Evolutionary conservation across 2,888 invertebrate species (phyloP).

Genomic region (Lucinisca nassula): DNA sequence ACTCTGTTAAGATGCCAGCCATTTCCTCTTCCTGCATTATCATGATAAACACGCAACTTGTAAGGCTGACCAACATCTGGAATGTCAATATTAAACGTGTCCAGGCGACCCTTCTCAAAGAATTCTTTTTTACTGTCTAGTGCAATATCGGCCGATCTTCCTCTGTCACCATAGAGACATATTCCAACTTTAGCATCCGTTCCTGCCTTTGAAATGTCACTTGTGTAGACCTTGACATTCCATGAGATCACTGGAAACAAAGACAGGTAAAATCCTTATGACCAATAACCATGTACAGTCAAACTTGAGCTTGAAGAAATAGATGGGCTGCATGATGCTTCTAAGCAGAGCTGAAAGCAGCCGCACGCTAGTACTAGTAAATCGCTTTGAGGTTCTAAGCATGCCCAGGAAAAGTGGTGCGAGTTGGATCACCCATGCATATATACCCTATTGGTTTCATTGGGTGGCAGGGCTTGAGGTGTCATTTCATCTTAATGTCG

Average conservation of each 20-base stretch:
- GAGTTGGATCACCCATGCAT: too few species aligned
- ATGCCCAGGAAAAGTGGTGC: too few species aligned
- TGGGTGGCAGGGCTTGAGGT: too few species aligned
- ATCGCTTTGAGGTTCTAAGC: too few species aligned
- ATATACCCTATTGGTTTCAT: too few species aligned
- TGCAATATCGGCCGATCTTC: slow-evolving; percentile 86
- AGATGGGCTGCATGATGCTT: too few species aligned
- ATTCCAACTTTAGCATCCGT: slow-evolving; percentile 87
- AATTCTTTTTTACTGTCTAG: slow-evolving; percentile 86
- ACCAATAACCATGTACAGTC: too few species aligned
- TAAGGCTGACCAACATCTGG: slow-evolving; percentile 86
- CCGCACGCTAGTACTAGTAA: too few species aligned
- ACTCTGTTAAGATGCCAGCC: slow-evolving; percentile 88
- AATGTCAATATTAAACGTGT: slow-evolving; percentile 86
- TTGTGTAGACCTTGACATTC: slow-evolving; percentile 86
- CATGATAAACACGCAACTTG: slow-evolving; percentile 88
- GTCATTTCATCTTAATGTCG: too few species aligned
- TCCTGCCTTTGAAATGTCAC: slow-evolving; percentile 85
- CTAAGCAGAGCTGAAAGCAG: too few species aligned
- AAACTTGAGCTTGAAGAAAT: too few species aligned
- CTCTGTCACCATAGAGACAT: slow-evolving; percentile 86
- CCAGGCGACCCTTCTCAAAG: slow-evolving; percentile 86
- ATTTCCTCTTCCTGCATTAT: slow-evolving; percentile 84
- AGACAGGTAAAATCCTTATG: background rate
- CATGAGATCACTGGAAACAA: slow-evolving; percentile 84